Evolutionary conservation across 2,113 vertebrate genomes (phyloP).

Genomic region (Dromaius novaehollandiae): DNA sequence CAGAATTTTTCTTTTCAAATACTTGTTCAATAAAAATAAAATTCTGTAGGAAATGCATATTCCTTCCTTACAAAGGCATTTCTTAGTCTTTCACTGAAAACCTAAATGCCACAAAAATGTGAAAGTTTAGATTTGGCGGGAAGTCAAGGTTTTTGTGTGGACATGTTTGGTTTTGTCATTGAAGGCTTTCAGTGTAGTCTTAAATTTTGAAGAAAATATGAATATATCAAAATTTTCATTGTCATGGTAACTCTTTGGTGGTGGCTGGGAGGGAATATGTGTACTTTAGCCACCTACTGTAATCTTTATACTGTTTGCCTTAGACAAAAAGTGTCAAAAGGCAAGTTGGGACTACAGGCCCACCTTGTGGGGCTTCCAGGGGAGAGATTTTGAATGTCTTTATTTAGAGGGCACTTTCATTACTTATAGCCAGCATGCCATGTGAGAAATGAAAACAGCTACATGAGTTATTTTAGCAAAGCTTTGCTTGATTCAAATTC

Average conservation of each 20-base stretch:
- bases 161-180: not conserved
- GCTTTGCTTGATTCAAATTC: not conserved
- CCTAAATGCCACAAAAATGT: not conserved
- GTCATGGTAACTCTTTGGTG: not conserved
- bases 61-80: not conserved
- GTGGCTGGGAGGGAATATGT: not conserved
- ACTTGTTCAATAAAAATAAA: not conserved
- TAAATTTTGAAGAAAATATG: not conserved
- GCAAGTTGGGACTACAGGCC: not conserved
- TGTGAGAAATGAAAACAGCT: not conserved
- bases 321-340: too few species aligned
- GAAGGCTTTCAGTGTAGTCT: not conserved
- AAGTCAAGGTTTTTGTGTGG: not conserved
- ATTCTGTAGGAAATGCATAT: not conserved
- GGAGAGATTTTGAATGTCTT: not conserved
- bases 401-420: not conserved
- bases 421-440: not conserved
- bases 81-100: not conserved
- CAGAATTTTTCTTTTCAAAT: not conserved
- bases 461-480: not conserved
- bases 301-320: not conserved
- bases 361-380: not conserved
- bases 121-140: rapidly evolving
- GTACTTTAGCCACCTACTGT: not conserved
- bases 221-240: not conserved